Conservation (phyloP, 2,113 vertebrate genomes). For the Sminthopsis crassicaudata region DNA sequence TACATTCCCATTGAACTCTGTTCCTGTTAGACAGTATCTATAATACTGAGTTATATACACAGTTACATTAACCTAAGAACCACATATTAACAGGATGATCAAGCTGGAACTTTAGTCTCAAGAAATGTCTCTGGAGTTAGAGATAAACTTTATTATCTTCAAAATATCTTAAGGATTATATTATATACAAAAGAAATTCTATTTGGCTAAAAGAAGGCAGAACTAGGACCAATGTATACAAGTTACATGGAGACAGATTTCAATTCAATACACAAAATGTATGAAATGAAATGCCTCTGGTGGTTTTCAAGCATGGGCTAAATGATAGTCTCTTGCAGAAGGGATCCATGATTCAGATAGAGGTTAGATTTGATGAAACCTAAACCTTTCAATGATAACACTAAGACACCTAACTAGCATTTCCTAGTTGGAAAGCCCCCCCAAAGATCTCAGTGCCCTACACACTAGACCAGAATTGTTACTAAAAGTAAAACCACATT, state of each 20-base stretch:
- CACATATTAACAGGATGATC: neutral
- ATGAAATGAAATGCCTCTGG: neutral
- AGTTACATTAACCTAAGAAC: neutral
- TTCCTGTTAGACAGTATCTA: neutral
- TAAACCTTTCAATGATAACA: neutral
- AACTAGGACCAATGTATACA: neutral
- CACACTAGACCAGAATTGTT: neutral
- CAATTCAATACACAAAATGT: neutral
- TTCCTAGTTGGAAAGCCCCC: neutral
- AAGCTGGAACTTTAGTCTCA: neutral
- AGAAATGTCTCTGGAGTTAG: neutral
- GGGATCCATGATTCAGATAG: neutral
- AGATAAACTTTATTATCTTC: neutral
- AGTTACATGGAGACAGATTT: neutral
- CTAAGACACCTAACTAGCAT: neutral
- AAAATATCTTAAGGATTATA: neutral
- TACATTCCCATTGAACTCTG: neutral
- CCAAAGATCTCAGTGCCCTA: neutral
- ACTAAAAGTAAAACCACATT: neutral
- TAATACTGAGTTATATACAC: neutral
- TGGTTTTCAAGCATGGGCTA: neutral
- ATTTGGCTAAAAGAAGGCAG: neutral
- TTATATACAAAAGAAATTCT: neutral
- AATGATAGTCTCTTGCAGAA: neutral
- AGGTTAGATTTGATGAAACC: neutral